These are phyloP conservation scores for Acanthosepion lycidas DNA, from an alignment of 2,888 invertebrate genomes.

Conservation along the genomic window DNA sequence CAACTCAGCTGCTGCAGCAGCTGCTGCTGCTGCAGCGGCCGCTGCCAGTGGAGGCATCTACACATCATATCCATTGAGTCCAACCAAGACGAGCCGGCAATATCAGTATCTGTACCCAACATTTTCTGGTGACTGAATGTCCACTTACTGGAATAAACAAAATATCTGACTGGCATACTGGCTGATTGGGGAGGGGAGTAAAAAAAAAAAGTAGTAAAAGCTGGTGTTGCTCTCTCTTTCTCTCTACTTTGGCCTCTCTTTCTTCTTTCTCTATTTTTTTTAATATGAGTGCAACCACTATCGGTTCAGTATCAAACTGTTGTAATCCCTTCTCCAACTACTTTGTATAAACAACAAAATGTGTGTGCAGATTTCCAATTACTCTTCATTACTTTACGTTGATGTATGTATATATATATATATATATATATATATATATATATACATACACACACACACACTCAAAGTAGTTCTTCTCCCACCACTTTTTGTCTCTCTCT, in stretches of 20 bases:
- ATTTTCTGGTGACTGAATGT: slow-evolving; percentile 80
- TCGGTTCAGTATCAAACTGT: background rate
- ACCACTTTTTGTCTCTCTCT: background rate
- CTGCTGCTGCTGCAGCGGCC: slow-evolving; percentile 74
- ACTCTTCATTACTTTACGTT: background rate
- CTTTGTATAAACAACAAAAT: slow-evolving; percentile 21
- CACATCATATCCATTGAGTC: slow-evolving; percentile 80
- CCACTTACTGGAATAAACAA: background rate
- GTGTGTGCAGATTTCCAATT: background rate
- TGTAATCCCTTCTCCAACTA: background rate
- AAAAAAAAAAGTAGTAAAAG: background rate
- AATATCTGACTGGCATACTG: background rate
- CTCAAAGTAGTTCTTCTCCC: background rate
- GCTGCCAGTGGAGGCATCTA: slow-evolving; percentile 79
- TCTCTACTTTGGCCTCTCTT: background rate
- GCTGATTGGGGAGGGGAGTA: background rate
- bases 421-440: too few relatives aligned
- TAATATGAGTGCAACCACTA: background rate
- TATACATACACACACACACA: background rate
- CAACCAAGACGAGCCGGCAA: slow-evolving; percentile 80
- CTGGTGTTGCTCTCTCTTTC: background rate
- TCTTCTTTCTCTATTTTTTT: background rate
- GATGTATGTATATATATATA: too few relatives aligned
- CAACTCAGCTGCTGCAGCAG: slow-evolving; percentile 73
- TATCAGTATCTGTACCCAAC: slow-evolving; percentile 80